These are phyloP conservation scores for Ceramica pisi DNA, from an alignment of 2,888 invertebrate species.

Conservation along the genomic window DNA sequence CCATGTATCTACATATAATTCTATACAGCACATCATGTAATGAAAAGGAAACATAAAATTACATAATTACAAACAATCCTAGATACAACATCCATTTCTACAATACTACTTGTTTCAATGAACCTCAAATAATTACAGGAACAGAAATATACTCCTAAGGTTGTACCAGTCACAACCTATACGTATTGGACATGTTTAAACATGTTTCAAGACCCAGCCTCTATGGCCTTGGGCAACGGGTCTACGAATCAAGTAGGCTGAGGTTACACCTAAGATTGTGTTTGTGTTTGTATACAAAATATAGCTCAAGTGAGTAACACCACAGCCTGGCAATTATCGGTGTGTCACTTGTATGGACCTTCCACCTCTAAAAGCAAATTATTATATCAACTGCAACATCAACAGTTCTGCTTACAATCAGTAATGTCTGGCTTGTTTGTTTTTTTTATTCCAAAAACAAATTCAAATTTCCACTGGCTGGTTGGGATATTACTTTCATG, in stretches of 20 bases:
- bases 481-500: background rate
- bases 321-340: slow-evolving; percentile 32
- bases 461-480: background rate
- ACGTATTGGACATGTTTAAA: slow-evolving; percentile 68
- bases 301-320: slow-evolving; percentile 52
- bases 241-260: slow-evolving; percentile 56
- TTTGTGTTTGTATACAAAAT: slow-evolving; percentile 55
- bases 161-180: slow-evolving; percentile 1
- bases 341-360: slow-evolving; percentile 43
- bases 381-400: slow-evolving; percentile 1
- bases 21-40: slow-evolving; percentile 1
- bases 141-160: background rate
- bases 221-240: slow-evolving; percentile 61
- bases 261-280: slow-evolving; percentile 55
- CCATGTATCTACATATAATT: slow-evolving; percentile 5
- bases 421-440: background rate
- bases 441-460: background rate
- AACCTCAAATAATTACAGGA: slow-evolving; percentile 9
- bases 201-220: slow-evolving; percentile 63
- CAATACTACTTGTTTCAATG: background rate
- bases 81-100: background rate
- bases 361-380: slow-evolving; percentile 32
- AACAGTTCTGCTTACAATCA: background rate
- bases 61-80: background rate
- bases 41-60: slow-evolving; percentile 2